Evolutionary conservation across 2,113 vertebrate genomes (phyloP).

Genomic region (Pimephales promelas): DNA sequence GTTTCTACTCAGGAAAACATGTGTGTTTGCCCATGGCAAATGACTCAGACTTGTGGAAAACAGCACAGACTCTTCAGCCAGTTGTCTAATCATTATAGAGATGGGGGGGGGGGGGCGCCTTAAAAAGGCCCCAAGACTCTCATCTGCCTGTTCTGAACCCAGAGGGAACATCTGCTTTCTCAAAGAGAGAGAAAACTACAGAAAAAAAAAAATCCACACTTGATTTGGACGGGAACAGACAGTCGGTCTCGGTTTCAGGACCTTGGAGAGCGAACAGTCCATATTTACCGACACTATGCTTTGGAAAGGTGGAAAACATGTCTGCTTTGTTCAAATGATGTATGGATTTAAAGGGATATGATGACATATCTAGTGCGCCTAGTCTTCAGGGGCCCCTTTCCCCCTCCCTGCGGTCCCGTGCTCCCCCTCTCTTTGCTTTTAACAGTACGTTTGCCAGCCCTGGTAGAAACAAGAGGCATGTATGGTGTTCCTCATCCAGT

Average conservation of each 20-base stretch:
- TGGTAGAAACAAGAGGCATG: neutral
- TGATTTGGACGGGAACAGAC: neutral
- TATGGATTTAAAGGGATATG: slow-evolving; percentile 37
- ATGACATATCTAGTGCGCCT: slow-evolving; percentile 52
- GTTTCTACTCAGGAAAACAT: neutral
- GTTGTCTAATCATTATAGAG: slow-evolving; percentile 13
- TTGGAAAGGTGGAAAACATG: neutral
- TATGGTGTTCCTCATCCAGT: slow-evolving; percentile 5
- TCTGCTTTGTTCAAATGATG: slow-evolving; percentile 52
- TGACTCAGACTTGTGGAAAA: neutral
- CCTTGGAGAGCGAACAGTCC: slow-evolving; percentile 47
- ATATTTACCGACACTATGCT: no score
- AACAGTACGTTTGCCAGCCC: slow-evolving; percentile 19
- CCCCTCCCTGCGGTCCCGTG: neutral
- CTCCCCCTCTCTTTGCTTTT: slow-evolving; percentile 4
- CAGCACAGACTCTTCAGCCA: neutral
- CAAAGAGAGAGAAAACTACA: neutral
- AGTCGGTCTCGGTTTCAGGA: slow-evolving; percentile 40
- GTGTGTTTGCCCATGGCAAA: neutral
- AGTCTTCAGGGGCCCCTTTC: slow-evolving; percentile 36
- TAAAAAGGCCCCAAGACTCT: neutral
- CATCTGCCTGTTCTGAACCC: neutral
- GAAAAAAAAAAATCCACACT: slow-evolving; percentile 4
- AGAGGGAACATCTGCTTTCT: slow-evolving; percentile 6
- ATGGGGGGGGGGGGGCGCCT: no score